Evolutionary conservation across 2,113 vertebrate genomes (phyloP).

Genomic region (Patagioenas fasciata): DNA sequence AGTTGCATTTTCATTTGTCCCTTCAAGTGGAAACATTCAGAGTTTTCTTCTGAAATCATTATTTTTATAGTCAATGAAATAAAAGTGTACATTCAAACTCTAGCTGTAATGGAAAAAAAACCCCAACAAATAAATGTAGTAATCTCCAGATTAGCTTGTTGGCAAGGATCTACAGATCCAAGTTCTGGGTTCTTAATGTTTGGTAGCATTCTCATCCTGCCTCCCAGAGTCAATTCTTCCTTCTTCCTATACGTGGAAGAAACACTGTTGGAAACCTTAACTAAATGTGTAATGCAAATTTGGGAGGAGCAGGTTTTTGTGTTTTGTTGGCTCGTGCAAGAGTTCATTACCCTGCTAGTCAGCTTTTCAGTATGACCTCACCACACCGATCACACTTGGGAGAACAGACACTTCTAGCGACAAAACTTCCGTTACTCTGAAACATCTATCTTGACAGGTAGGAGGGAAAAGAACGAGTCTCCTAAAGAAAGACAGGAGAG

Average conservation of each 20-base stretch:
- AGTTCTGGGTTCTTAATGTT: neutral
- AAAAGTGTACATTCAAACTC: neutral
- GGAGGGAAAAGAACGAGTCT: neutral
- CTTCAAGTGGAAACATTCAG: neutral
- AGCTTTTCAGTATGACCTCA: neutral
- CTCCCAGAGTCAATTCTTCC: neutral
- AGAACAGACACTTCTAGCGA: neutral
- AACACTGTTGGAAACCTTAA: neutral
- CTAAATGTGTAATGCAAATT: neutral
- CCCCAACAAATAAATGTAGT: neutral
- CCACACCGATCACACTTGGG: neutral
- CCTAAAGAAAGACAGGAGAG: neutral
- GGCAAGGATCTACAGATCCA: neutral
- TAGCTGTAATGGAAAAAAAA: neutral
- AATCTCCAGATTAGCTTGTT: neutral
- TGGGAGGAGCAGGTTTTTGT: slow-evolving; percentile 19
- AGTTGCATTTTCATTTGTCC: neutral
- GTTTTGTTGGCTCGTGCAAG: neutral
- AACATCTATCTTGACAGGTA: neutral
- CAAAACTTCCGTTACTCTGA: neutral
- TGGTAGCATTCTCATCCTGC: neutral
- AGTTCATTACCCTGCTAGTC: slow-evolving; percentile 6
- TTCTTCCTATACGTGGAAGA: neutral
- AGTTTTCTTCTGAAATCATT: neutral
- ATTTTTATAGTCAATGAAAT: neutral